Evolutionary conservation across 2,888 invertebrate species (phyloP).

Genomic region (Lochmaea crataegi): DNA sequence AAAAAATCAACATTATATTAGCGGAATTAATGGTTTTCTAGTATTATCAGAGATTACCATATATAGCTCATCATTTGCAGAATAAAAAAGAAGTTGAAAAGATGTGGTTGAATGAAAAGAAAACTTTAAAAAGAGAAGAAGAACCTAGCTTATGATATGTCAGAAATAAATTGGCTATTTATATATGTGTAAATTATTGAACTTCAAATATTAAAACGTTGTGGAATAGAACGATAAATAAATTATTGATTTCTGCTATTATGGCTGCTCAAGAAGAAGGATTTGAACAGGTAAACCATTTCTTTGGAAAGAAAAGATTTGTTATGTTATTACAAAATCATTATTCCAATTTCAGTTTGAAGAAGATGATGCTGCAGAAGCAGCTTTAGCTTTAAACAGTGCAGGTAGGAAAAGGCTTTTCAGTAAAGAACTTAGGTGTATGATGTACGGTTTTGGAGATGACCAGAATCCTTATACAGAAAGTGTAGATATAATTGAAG

Average conservation of each 20-base stretch:
- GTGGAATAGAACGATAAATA: neutral
- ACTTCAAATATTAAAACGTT: too few species aligned
- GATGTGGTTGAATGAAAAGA: neutral
- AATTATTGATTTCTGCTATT: neutral
- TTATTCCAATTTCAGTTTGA: slow-evolving; percentile 64
- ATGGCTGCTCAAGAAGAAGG: slow-evolving; percentile 57
- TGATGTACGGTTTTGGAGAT: slow-evolving; percentile 99
- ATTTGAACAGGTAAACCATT: slow-evolving; percentile 55
- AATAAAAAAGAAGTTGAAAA: neutral
- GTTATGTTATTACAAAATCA: neutral
- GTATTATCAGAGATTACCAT: too few species aligned
- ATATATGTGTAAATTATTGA: too few species aligned
- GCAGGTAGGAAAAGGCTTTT: slow-evolving; percentile 85
- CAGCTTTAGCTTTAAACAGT: slow-evolving; percentile 71
- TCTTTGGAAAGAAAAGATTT: neutral
- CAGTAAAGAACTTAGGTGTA: slow-evolving; percentile 92
- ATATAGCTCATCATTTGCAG: neutral
- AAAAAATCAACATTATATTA: too few species aligned
- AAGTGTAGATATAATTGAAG: slow-evolving; percentile 97
- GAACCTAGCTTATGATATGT: neutral
- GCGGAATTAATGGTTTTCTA: too few species aligned
- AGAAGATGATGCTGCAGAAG: slow-evolving; percentile 78
- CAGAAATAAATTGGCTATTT: too few species aligned
- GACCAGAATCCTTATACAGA: slow-evolving; percentile 99
- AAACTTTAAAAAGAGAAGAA: neutral